Conservation (phyloP, 1,140 invertebrate genomes). For the Lepidurus arcticus region DNA sequence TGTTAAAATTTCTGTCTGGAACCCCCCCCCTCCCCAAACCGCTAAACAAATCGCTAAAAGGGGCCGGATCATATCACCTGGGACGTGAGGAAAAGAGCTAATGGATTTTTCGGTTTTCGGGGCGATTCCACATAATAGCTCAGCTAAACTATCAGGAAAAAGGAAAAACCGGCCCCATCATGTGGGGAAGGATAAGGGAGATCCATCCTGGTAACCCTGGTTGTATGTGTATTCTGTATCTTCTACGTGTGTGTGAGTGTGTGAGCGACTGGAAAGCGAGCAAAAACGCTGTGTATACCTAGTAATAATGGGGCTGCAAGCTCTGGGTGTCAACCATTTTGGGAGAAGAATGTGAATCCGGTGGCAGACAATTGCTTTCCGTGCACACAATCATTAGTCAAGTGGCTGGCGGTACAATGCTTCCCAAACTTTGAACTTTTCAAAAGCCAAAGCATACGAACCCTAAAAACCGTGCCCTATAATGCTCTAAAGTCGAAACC, state of each 20-base stretch:
- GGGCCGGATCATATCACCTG: not conserved
- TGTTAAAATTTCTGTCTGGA: not conserved
- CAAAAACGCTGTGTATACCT: not conserved
- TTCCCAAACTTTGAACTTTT: not conserved
- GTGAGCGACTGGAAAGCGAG: not conserved
- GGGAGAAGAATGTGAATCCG: constrained; percentile 10
- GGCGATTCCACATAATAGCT: not conserved
- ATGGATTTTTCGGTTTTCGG: not conserved
- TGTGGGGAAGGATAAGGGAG: not conserved
- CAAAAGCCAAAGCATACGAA: not conserved
- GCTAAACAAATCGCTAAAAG: constrained; percentile 17
- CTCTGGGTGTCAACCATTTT: not conserved
- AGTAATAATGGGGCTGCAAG: constrained; percentile 16
- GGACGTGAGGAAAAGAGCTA: not conserved
- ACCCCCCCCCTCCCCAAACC: not conserved
- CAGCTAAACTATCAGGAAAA: not conserved
- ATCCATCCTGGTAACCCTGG: not conserved
- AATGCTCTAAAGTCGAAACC: no score
- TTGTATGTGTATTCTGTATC: not conserved
- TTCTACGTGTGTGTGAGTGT: not conserved
- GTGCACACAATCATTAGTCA: constrained; percentile 21
- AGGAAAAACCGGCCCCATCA: no score
- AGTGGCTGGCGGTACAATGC: not conserved
- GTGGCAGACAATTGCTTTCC: constrained; percentile 18
- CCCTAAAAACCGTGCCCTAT: no score